phyloP scores from a whole-genome alignment of 2,888 invertebrate genomes.

The Latrodectus elegans region DNA sequence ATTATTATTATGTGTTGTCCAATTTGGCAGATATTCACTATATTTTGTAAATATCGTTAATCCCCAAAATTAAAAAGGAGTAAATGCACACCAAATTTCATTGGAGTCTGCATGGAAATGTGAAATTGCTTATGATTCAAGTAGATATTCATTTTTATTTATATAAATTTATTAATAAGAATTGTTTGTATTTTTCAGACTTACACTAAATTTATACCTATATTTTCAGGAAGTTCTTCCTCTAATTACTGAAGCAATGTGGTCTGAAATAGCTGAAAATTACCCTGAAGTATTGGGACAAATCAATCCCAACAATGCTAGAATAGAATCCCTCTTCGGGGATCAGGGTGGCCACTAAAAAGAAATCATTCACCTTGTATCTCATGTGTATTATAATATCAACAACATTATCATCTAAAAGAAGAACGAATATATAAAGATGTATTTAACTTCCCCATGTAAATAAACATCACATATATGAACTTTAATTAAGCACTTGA shows the following conservation, averaged over 20 bases:
- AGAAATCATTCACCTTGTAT: neutral
- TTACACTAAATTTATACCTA: neutral
- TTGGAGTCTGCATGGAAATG: too few relatives aligned
- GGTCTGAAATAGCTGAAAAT: slow-evolving; percentile 72
- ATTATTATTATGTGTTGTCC: too few relatives aligned
- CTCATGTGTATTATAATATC: slow-evolving; percentile 45
- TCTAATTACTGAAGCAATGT: slow-evolving; percentile 72
- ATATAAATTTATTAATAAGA: neutral
- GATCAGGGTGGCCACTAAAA: slow-evolving; percentile 76
- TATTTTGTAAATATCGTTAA: too few relatives aligned
- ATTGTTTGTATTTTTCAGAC: neutral
- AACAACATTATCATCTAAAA: slow-evolving; percentile 1
- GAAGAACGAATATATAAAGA: too few relatives aligned
- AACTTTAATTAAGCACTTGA: too few relatives aligned
- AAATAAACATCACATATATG: too few relatives aligned
- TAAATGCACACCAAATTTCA: too few relatives aligned
- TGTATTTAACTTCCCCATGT: too few relatives aligned
- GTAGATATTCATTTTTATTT: too few relatives aligned
- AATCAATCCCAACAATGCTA: slow-evolving; percentile 75
- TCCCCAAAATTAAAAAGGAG: too few relatives aligned
- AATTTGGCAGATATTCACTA: too few relatives aligned
- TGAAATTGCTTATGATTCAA: too few relatives aligned
- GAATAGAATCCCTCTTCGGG: slow-evolving; percentile 75
- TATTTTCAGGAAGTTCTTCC: slow-evolving; percentile 72
- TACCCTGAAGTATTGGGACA: slow-evolving; percentile 75